These are phyloP conservation scores for Euproctis similis DNA, from an alignment of 2,888 invertebrate species.

Conservation along the genomic window DNA sequence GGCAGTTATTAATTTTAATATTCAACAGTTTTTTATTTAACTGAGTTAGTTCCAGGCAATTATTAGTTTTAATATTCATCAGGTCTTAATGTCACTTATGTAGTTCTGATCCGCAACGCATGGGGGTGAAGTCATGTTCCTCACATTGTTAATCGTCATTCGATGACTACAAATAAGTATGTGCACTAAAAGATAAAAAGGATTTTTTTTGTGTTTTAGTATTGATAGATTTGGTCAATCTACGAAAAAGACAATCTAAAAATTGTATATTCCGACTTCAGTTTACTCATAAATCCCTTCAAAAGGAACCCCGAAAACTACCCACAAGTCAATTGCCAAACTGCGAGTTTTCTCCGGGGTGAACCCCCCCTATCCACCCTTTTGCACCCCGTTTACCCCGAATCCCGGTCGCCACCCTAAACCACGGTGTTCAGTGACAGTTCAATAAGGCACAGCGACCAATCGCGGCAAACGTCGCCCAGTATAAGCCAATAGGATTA, in stretches of 20 bases:
- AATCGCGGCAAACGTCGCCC: slow-evolving; percentile 73
- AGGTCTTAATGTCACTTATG: too few species aligned
- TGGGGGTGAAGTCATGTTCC: too few species aligned
- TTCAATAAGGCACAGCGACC: slow-evolving; percentile 73
- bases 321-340: slow-evolving; percentile 75
- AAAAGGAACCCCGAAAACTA: slow-evolving; percentile 68
- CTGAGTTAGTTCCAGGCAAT: too few species aligned
- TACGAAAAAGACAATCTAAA: slow-evolving; percentile 13
- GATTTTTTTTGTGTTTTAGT: too few species aligned
- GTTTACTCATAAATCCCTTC: slow-evolving; percentile 25
- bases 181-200: too few species aligned
- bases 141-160: too few species aligned
- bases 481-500: slow-evolving; percentile 76
- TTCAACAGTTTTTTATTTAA: too few species aligned
- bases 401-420: slow-evolving; percentile 67
- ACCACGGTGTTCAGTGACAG: slow-evolving; percentile 73
- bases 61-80: too few species aligned
- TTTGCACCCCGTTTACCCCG: slow-evolving; percentile 51
- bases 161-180: too few species aligned
- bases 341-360: slow-evolving; percentile 49
- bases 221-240: too few species aligned
- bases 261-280: slow-evolving; percentile 16
- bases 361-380: slow-evolving; percentile 31
- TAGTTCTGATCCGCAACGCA: too few species aligned
- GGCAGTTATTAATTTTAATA: too few species aligned